Evolutionary conservation across 2,113 vertebrate genomes (phyloP).

Genomic region (Nansenia antarctica): DNA sequence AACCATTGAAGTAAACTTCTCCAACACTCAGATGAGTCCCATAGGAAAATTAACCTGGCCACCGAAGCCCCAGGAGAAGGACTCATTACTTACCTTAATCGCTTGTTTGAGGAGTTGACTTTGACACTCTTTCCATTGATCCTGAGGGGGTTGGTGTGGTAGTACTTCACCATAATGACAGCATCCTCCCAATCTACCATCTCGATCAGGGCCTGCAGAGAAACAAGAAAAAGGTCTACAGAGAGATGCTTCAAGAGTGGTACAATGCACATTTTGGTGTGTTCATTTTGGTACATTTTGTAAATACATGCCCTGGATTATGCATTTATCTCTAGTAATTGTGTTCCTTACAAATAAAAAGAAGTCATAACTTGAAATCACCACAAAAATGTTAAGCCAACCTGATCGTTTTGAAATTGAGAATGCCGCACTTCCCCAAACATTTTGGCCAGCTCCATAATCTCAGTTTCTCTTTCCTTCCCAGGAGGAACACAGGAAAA

Average conservation of each 20-base stretch:
- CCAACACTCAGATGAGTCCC: background rate
- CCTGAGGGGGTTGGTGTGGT: constrained; percentile 45
- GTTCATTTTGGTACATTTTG: background rate
- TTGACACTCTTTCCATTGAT: constrained; percentile 44
- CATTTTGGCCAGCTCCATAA: constrained; percentile 40
- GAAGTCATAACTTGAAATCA: background rate
- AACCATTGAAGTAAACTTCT: background rate
- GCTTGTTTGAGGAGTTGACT: constrained; percentile 21
- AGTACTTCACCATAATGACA: constrained; percentile 57
- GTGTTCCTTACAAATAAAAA: too few relatives aligned
- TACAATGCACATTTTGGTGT: background rate
- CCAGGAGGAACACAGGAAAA: constrained; percentile 40
- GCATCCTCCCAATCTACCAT: constrained; percentile 52
- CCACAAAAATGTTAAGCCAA: background rate
- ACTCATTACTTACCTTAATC: constrained; percentile 29
- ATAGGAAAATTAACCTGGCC: background rate
- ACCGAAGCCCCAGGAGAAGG: background rate
- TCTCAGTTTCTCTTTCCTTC: constrained; percentile 26
- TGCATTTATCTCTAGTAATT: background rate
- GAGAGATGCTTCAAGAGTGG: background rate
- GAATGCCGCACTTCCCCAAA: constrained; percentile 43
- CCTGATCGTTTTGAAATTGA: constrained; percentile 39
- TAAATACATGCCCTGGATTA: background rate
- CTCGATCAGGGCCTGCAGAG: constrained; percentile 41
- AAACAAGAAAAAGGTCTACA: background rate